phyloP scores from a whole-genome alignment of 2,888 invertebrate species.

The Philhelius pedissequus region DNA sequence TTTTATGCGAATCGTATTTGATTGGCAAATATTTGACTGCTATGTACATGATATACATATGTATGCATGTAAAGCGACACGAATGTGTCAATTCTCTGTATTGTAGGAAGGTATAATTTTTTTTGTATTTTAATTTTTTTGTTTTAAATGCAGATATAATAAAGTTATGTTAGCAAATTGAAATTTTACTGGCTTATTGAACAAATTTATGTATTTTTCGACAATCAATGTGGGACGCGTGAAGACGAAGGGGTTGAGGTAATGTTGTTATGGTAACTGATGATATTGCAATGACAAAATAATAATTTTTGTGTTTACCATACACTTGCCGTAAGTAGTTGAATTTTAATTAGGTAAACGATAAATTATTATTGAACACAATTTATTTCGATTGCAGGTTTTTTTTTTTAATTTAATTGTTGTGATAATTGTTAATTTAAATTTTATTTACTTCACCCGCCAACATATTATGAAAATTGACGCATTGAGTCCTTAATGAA shows the following conservation, averaged over 20 bases:
- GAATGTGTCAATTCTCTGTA: conserved; percentile 38
- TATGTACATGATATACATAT: neutral
- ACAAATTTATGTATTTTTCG: conserved; percentile 8
- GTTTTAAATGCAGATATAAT: conserved; percentile 17
- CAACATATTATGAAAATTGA: neutral
- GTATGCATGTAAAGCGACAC: neutral
- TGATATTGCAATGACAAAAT: conserved; percentile 23
- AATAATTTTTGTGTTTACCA: conserved; percentile 50
- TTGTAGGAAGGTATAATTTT: too few species aligned
- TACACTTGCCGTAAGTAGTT: conserved; percentile 53
- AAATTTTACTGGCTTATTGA: conserved; percentile 43
- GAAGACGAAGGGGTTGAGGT: neutral
- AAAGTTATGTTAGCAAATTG: conserved; percentile 53
- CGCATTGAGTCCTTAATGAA: conserved; percentile 17
- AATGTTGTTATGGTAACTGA: conserved; percentile 11
- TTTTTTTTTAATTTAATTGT: conserved; percentile 11
- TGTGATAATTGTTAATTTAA: conserved; percentile 48
- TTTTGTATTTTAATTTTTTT: neutral
- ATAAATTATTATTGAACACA: conserved; percentile 7
- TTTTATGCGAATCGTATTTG: conserved; percentile 50
- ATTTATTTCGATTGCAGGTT: conserved; percentile 8
- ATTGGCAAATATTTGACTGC: conserved; percentile 54
- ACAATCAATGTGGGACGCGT: neutral
- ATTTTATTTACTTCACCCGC: conserved; percentile 12
- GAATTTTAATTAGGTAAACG: conserved; percentile 53